Percentiles rank a stretch among this genome's conserved stretches.
Evolutionary conservation across 2,113 vertebrate genomes (phyloP).

Genomic region (Odocoileus virginianus): DNA sequence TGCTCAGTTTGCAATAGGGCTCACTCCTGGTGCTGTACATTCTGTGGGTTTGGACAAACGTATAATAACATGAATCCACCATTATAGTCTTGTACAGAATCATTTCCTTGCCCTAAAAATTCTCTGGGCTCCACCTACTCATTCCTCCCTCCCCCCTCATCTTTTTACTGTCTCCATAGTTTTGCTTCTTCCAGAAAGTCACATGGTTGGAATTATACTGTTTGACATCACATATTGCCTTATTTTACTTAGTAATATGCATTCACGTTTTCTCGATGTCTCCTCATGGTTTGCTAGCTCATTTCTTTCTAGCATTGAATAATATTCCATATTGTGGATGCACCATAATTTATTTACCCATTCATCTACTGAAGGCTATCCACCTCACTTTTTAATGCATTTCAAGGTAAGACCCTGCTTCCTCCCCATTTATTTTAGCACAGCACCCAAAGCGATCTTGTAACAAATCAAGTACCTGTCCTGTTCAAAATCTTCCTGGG

Average conservation of each 20-base stretch:
- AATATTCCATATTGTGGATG: neutral
- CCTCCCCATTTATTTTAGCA: neutral
- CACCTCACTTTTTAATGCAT: neutral
- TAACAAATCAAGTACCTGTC: neutral
- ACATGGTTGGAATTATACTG: neutral
- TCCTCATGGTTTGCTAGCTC: neutral
- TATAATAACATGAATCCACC: accelerated
- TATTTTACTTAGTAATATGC: neutral
- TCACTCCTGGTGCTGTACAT: neutral
- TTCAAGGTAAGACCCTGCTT: neutral
- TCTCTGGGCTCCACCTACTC: neutral
- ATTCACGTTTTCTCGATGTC: neutral
- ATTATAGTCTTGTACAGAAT: too few species aligned
- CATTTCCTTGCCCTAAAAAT: neutral
- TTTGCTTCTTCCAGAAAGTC: neutral
- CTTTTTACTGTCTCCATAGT: neutral
- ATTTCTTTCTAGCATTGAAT: neutral
- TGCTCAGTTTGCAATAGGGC: too few species aligned
- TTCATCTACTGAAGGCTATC: neutral
- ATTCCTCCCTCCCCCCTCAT: neutral
- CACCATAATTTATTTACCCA: neutral
- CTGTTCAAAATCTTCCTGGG: neutral
- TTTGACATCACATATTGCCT: neutral
- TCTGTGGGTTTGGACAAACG: neutral
- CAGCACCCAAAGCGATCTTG: neutral